These are phyloP conservation scores for Halcyon smyrnensis DNA, from an alignment of 2,797 vertebrate species.

Conservation along the genomic window DNA sequence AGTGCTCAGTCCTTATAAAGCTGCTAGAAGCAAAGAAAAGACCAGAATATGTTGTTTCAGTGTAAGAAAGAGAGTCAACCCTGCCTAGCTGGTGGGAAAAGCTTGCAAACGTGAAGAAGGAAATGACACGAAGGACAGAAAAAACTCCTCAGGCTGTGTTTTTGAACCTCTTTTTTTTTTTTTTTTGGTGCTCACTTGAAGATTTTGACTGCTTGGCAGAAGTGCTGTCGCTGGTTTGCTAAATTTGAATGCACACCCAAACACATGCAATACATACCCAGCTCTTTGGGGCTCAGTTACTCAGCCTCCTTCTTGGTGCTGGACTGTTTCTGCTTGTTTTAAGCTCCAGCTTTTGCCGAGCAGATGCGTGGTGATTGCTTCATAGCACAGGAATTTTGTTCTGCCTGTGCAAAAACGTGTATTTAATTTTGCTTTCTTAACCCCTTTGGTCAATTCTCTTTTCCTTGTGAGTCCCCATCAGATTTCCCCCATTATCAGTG, in stretches of 20 bases:
- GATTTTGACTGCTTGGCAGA: not conserved
- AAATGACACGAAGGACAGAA: not conserved
- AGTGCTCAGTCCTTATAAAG: not conserved
- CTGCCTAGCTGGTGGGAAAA: not conserved
- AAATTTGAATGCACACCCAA: slow-evolving; percentile 5
- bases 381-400: not conserved
- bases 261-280: not conserved
- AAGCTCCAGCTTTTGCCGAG: not conserved
- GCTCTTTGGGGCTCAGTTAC: not conserved
- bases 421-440: not conserved
- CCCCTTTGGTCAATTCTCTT: not conserved
- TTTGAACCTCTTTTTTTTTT: not conserved
- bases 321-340: not conserved
- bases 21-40: not conserved
- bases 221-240: not conserved
- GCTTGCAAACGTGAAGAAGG: not conserved
- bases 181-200: not conserved
- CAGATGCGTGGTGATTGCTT: not conserved
- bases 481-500: not conserved
- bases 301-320: not conserved
- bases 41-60: not conserved
- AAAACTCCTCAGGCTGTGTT: not conserved
- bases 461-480: not conserved
- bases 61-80: not conserved
- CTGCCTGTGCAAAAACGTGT: not conserved